Evolutionary conservation across 2,888 invertebrate genomes (phyloP).

Genomic region (Synergus itoensis): DNA sequence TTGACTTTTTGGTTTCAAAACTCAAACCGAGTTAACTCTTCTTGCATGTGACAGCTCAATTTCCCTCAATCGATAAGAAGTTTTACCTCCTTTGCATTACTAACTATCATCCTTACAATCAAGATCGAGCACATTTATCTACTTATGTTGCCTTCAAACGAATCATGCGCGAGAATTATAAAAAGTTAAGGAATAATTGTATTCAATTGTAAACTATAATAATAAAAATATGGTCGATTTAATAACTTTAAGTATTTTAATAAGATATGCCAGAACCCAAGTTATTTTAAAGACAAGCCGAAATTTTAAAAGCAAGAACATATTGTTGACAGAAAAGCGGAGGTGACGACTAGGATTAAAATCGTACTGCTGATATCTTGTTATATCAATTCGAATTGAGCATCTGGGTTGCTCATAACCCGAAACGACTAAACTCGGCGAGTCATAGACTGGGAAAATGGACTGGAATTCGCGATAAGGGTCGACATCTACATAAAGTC

Average conservation of each 20-base stretch:
- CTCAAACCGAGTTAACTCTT: slow-evolving; percentile 6
- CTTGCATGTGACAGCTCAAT: slow-evolving; percentile 34
- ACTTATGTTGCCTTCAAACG: not conserved
- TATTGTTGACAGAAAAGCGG: not conserved
- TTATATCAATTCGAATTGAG: slow-evolving; percentile 35
- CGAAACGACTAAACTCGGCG: slow-evolving; percentile 49
- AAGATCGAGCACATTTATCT: slow-evolving; percentile 4
- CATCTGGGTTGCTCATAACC: slow-evolving; percentile 44
- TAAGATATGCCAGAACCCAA: too few species aligned
- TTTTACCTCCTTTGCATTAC: slow-evolving; percentile 16
- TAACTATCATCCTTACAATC: slow-evolving; percentile 13
- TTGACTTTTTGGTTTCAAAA: not conserved
- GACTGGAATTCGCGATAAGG: slow-evolving; percentile 74
- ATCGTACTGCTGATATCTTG: slow-evolving; percentile 18
- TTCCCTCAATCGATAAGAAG: slow-evolving; percentile 30
- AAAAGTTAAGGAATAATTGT: not conserved
- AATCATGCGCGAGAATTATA: not conserved
- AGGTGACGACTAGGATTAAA: slow-evolving; percentile 3
- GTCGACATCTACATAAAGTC: slow-evolving; percentile 64
- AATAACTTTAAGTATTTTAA: too few species aligned
- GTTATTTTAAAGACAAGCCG: not conserved
- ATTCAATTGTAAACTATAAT: not conserved
- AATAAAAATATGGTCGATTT: too few species aligned
- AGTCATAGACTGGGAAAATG: slow-evolving; percentile 67
- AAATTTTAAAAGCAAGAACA: not conserved